Conservation (phyloP, 2,888 invertebrate genomes). For the Rosalia funebris region DNA sequence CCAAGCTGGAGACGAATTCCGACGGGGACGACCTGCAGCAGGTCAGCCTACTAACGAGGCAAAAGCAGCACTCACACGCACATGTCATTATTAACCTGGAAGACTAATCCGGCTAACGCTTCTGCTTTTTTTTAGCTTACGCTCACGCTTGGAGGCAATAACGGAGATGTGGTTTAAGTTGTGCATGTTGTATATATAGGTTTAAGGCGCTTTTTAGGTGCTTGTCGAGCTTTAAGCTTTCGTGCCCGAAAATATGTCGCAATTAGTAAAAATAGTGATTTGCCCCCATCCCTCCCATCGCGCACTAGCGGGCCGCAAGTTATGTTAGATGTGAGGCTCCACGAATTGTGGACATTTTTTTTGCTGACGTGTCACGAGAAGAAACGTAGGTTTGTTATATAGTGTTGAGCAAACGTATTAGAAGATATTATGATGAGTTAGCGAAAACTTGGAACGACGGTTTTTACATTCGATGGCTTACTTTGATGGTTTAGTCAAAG, state of each 20-base stretch:
- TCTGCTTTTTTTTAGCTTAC: conserved; percentile 36
- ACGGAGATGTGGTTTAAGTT: neutral
- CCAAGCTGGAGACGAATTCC: conserved; percentile 56
- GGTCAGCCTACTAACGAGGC: conserved; percentile 59
- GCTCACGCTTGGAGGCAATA: conserved; percentile 18
- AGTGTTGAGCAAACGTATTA: too few relatives aligned
- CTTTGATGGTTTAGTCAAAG: too few relatives aligned
- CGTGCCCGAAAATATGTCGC: conserved; percentile 17
- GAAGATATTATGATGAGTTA: too few relatives aligned
- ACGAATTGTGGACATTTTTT: too few relatives aligned
- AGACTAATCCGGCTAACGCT: conserved; percentile 47
- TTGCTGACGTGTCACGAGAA: too few relatives aligned
- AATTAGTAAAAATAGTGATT: too few relatives aligned
- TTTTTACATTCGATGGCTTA: too few relatives aligned
- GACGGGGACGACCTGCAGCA: conserved; percentile 60
- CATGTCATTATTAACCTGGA: conserved; percentile 56
- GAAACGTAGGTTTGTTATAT: too few relatives aligned
- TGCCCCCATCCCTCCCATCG: too few relatives aligned
- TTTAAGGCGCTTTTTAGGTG: conserved; percentile 32
- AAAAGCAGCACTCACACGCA: conserved; percentile 46
- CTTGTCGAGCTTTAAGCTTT: conserved; percentile 31
- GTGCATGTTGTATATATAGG: neutral
- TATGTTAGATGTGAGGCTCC: too few relatives aligned
- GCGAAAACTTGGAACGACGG: too few relatives aligned
- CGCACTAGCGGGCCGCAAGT: too few relatives aligned